These are phyloP conservation scores for Labeo catla DNA, from an alignment of 2,113 vertebrate species.

Conservation along the genomic window DNA sequence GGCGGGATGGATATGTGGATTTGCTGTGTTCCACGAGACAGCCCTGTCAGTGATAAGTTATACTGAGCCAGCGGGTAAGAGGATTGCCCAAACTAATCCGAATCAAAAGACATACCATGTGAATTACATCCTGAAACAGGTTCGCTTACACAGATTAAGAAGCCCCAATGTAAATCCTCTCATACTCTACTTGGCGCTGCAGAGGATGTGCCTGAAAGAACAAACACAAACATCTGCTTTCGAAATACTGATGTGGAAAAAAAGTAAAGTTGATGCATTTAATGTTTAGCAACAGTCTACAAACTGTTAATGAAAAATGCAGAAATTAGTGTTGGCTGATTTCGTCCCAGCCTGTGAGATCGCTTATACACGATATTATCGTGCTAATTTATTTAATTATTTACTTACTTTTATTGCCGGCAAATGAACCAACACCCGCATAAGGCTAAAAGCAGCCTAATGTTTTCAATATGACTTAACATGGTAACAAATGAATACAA, in stretches of 20 bases:
- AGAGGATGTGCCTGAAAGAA: conserved; percentile 74
- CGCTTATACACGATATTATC: too few relatives aligned
- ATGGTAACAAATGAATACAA: too few relatives aligned
- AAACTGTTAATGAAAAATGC: neutral
- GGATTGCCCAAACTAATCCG: conserved; percentile 84
- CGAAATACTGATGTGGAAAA: conserved; percentile 50
- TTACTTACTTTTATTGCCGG: too few relatives aligned
- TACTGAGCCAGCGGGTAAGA: conserved; percentile 80
- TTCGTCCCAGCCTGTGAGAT: too few relatives aligned
- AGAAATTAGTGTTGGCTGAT: too few relatives aligned
- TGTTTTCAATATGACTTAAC: too few relatives aligned
- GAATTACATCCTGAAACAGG: conserved; percentile 88
- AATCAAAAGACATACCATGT: conserved; percentile 87
- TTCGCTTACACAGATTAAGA: conserved; percentile 84
- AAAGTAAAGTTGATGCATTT: neutral
- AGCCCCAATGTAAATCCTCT: conserved; percentile 80
- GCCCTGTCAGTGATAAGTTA: conserved; percentile 81
- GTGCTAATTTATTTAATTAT: too few relatives aligned
- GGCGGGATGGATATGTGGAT: conserved; percentile 74
- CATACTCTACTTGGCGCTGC: conserved; percentile 74
- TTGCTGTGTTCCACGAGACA: conserved; percentile 75
- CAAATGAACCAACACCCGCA: too few relatives aligned
- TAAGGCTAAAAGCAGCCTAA: too few relatives aligned
- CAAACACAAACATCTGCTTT: conserved; percentile 77
- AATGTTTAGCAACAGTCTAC: neutral